Evolutionary conservation across 2,888 invertebrate species (phyloP), one percentile per base, ranked within the genome.

Genomic region (Drosophila mimica): DNA sequence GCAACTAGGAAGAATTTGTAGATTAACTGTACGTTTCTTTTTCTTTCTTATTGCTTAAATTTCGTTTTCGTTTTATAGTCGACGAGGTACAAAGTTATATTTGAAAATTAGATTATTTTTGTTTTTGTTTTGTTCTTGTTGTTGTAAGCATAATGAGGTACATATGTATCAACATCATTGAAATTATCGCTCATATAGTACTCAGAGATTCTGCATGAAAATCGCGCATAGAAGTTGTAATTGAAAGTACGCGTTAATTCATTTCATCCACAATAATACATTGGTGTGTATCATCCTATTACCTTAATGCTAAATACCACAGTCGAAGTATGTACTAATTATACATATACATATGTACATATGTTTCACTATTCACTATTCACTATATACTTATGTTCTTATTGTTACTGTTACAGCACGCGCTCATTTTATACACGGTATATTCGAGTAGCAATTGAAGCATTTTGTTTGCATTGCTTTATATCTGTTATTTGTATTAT

Each of bases 231-330:
- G 72, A 72, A 76, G 49, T 60, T 74, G 46, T 54, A 62, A 69
- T 69, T 61, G 69, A 76, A 73, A 79, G 76, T 61, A 64, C 69
- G 31, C 46, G 36, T 52, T 56, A 49, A 68, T 62, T 66, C 30
- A 51, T 33, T 59, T 75, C 54, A 13, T 60, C 63, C 40, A 43
- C 46, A 59, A 56, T 69, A 67, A 36, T 74, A 36, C 28, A 54
- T 20, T 36, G 11, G 53, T 36, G n/a, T 54, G 54, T 56, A 31
- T 17, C 28, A 36, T 74, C 77, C 66, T 82, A 79, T 82, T 88
- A 88, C 82, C 93, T 92, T 93, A 93, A 91, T 91, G 82, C 92
- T 89, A 92, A 93, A 92, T 93, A 92, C 93, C 92, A 92, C 92
- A 92, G 92, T 92, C 92, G 92, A 91, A 91, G 92, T 92, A 86